Base-by-base conservation (phyloP, 2,797 vertebrate genomes). In the Hybognathus amarus region DNA sequence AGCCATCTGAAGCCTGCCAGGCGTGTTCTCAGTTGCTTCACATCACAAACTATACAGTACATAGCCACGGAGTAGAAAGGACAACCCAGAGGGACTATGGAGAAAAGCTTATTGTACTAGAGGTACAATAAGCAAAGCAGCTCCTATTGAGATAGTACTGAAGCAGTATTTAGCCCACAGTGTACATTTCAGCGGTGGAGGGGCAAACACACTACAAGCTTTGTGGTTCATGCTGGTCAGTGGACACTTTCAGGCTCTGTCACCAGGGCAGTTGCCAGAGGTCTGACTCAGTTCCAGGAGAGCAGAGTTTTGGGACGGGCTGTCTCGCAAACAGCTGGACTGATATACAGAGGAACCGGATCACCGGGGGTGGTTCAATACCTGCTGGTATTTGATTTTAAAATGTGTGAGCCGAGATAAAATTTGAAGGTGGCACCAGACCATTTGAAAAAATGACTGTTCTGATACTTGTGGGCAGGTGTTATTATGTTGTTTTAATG, bases 41-140 rank as follows among this genome's bases (percentile, higher is more conserved):
- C 30, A 63, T 69, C 27, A 63, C 27, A 63, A 83, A 71, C 66
- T 70, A 71, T 80, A 79, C 80, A 63, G 74, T 69, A 40, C 4
- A 67, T 70, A 69, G 68, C 64, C 36, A 27, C 30, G 20, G 69
- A 63, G 30, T 13, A 22, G 22, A 74, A 77, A 52, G 18, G 33
- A 67, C 56, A 67, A 59, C 36, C 20, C 45, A 30, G 54, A 73
- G 68, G 33, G 64, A 80, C 63, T 66, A 87, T 85, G 92, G 90
- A 94, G 94, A 95, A 94, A 93, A 92, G 94, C 93, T 93, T 93
- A 94, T 95, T 96, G 95, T 95, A 90, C 77, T 15, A 85, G 92
- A 93, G 92, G 95, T 95, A 96, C 95, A 95, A 96, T 95, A 94
- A 95, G 94, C 94, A 93, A 91, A 91, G 88, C 93, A 92, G 94